Evolutionary conservation across 2,113 vertebrate genomes (phyloP).

Genomic region (Peromyscus polionotus): DNA sequence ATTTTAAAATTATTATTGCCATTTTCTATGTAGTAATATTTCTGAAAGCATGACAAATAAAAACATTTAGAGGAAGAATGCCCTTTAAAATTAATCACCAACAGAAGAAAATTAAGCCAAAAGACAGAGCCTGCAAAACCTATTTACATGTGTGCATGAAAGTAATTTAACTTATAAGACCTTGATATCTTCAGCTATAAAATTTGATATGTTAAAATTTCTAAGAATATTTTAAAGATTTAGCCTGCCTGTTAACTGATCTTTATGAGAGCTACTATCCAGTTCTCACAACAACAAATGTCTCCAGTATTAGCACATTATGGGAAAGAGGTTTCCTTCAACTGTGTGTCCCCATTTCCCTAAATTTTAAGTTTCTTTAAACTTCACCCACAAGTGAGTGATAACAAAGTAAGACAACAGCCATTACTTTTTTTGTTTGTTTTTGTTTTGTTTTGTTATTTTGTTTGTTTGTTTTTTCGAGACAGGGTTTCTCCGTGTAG

Average conservation of each 20-base stretch:
- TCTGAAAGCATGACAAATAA: neutral
- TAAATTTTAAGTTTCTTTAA: neutral
- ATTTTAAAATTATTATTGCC: neutral
- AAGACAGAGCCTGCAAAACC: neutral
- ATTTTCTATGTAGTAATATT: neutral
- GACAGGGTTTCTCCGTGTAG: no score
- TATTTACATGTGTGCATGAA: neutral
- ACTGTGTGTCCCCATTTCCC: neutral
- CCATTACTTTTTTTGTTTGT: no score
- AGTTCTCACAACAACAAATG: neutral
- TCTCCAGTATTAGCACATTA: neutral
- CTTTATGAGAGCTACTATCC: neutral
- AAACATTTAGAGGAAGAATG: neutral
- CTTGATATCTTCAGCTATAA: neutral
- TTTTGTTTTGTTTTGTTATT: no score
- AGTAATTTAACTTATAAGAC: neutral
- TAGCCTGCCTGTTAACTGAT: neutral
- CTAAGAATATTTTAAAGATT: constrained; percentile 22
- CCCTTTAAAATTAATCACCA: neutral
- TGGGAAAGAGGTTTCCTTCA: neutral
- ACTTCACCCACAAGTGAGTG: neutral
- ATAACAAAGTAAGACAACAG: neutral
- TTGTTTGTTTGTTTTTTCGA: no score
- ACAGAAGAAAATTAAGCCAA: neutral
- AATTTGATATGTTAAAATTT: neutral